A percentile compares a stretch with the other conserved stretches of the same genome.
Evolutionary conservation across 64 coral and sea anemone genomes (phyloP).

Genomic region (Montipora foliosa): DNA sequence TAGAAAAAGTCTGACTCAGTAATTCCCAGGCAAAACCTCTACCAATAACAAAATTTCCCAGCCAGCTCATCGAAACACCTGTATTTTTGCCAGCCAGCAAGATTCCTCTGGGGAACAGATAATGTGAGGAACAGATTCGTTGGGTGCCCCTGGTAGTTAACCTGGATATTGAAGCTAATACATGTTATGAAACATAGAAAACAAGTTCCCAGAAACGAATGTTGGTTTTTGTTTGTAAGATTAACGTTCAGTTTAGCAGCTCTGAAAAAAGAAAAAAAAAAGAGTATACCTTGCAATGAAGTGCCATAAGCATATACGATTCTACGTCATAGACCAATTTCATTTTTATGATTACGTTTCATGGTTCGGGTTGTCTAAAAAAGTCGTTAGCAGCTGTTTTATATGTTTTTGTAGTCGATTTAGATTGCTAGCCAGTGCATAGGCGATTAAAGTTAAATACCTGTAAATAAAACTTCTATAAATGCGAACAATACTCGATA

Average conservation of each 20-base stretch:
- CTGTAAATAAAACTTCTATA: neutral
- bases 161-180: neutral
- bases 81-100: too few species aligned
- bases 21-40: too few species aligned
- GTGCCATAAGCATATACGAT: neutral
- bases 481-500: neutral
- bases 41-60: too few species aligned
- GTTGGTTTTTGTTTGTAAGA: neutral
- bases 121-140: too few species aligned
- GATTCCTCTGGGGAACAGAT: too few species aligned
- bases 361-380: constrained; percentile 40
- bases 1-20: too few species aligned
- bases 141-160: too few species aligned
- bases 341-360: constrained; percentile 36
- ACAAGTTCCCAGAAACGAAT: neutral
- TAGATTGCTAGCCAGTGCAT: neutral
- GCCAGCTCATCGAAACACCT: too few species aligned
- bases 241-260: neutral
- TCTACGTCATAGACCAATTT: neutral
- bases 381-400: constrained; percentile 42
- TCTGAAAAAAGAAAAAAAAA: neutral
- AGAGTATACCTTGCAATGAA: neutral
- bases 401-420: constrained; percentile 44
- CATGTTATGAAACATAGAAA: neutral
- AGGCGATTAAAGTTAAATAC: neutral